Evolutionary conservation across 1,140 invertebrate species (phyloP), one percentile per base, ranked within the genome.

Genomic region (Ptiloglossa arizonensis): DNA sequence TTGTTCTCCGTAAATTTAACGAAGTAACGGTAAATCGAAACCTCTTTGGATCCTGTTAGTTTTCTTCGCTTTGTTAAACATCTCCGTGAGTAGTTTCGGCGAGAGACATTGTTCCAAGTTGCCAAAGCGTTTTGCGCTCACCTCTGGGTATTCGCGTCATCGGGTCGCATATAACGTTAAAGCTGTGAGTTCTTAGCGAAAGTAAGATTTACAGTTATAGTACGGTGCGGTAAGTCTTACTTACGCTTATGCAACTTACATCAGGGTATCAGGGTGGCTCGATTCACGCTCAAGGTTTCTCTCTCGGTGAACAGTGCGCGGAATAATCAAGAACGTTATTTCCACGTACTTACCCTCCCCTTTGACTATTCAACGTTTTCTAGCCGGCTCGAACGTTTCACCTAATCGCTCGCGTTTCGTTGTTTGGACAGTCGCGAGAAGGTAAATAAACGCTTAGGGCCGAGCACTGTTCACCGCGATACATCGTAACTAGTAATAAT

Each of bases 251-350:
- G 64, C 54, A 59, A 48, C 22, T 69, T 68, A 22, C 35, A 56
- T 41, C 52, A 48, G 52, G 29, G 29, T 46, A 57, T 52, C 32
- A 60, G 50, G 54, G 41, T 56, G 15, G 71, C 27, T 32, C 60
- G 35, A 50, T 73, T 41, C 35, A 76, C 46, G 41, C 44, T 50
- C 19, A 38, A 69, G 64, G 64, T 59, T 59, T 35, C 50, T n/a
- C 62, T 64, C 17, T 76, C 64, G 54, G 73, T 59, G 57, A 76
- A 69, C 64, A 76, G 73, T 76, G 73, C 64, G 27, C 73, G 52
- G 11, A 11, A 44, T 59, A 32, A 22, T 56, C 41, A 50, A 27
- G 22, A 59, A 59, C 8, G 17, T 35, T 17, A 15, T 27, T 27
- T 67, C n/a, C 13, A 44, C 19, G 4, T 32, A 9, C 41, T 72